These are phyloP conservation scores for Odiellus spinosus DNA, from an alignment of 2,888 invertebrate genomes.

Conservation along the genomic window DNA sequence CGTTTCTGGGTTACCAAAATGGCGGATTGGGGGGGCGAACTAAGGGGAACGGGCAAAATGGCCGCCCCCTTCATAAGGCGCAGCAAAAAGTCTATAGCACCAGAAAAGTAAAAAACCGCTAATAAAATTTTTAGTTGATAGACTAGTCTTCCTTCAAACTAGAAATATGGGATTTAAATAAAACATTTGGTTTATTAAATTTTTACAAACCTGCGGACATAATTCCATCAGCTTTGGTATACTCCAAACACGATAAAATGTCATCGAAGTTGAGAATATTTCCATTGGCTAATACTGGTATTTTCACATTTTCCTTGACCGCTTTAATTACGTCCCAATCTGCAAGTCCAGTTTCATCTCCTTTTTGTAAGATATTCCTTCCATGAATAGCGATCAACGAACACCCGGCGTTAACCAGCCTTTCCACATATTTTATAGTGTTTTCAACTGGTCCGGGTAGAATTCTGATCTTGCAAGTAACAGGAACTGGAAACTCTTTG, in stretches of 20 bases:
- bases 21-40: too few relatives aligned
- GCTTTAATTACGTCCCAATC: slow-evolving; percentile 35
- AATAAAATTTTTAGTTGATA: too few relatives aligned
- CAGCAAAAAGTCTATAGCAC: too few relatives aligned
- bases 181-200: too few relatives aligned
- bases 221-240: slow-evolving; percentile 35
- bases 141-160: too few relatives aligned
- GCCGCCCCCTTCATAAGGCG: too few relatives aligned
- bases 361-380: slow-evolving; percentile 35
- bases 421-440: slow-evolving; percentile 33
- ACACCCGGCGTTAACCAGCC: slow-evolving; percentile 33
- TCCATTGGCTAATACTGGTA: slow-evolving; percentile 38
- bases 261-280: slow-evolving; percentile 37
- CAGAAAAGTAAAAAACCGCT: too few relatives aligned
- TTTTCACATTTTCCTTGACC: slow-evolving; percentile 32
- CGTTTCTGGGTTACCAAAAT: too few relatives aligned
- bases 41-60: too few relatives aligned
- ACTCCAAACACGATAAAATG: slow-evolving; percentile 32
- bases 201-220: slow-evolving; percentile 36
- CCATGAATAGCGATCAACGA: slow-evolving; percentile 36
- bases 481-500: slow-evolving; percentile 27
- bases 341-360: slow-evolving; percentile 35
- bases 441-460: slow-evolving; percentile 31
- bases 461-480: slow-evolving; percentile 37
- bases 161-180: too few relatives aligned